These are phyloP conservation scores for Meteorus sp. DNA, from an alignment of 1,140 invertebrate genomes.

Conservation along the genomic window DNA sequence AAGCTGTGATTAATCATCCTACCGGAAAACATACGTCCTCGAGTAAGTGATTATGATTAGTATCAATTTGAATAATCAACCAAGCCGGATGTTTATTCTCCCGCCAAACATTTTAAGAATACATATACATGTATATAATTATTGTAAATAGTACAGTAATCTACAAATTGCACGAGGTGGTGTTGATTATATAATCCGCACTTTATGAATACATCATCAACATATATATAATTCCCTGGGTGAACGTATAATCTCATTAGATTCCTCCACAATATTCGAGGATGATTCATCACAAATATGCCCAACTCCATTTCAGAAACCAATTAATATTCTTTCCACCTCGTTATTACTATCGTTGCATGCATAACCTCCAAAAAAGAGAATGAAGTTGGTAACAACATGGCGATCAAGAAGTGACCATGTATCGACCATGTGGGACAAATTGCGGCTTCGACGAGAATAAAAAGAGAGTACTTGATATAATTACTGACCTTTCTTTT, in stretches of 20 bases:
- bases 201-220: constrained; percentile 2
- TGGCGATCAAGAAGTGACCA: constrained; percentile 20
- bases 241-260: neutral
- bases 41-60: too few species aligned
- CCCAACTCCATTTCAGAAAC: too few species aligned
- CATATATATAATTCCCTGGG: neutral
- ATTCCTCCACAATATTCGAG: neutral
- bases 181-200: constrained; percentile 1
- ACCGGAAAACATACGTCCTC: too few species aligned
- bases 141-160: too few species aligned
- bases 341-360: too few species aligned
- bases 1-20: too few species aligned
- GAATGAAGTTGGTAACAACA: constrained; percentile 4
- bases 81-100: too few species aligned
- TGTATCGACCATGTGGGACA: too few species aligned
- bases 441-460: too few species aligned
- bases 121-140: neutral
- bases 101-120: neutral
- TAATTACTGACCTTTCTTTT: neutral
- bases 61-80: too few species aligned
- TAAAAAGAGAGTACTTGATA: constrained; percentile 4
- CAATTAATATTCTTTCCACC: too few species aligned
- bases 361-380: neutral
- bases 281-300: neutral
- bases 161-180: neutral